phyloP scores from a whole-genome alignment of 2,888 invertebrate genomes.

The Tinea semifulvella region DNA sequence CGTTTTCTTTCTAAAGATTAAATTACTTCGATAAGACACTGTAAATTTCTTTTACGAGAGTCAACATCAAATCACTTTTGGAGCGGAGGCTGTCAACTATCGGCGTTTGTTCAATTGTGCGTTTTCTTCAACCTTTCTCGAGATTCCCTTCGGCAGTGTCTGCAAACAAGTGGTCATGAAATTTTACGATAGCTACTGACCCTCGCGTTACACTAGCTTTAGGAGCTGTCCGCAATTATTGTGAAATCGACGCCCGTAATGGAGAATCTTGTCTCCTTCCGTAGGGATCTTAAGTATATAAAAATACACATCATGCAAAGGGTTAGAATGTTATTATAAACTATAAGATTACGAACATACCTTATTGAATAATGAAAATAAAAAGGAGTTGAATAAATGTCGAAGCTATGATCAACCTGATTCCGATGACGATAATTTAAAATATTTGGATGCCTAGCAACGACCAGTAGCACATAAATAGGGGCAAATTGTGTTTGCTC shows the following conservation, averaged over 20 bases:
- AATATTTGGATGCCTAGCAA: slow-evolving; percentile 28
- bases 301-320: background rate
- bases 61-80: slow-evolving; percentile 28
- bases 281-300: slow-evolving; percentile 1
- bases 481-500: slow-evolving; percentile 55
- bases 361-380: too few relatives aligned
- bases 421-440: slow-evolving; percentile 27
- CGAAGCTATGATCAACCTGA: too few relatives aligned
- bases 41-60: slow-evolving; percentile 29
- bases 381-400: too few relatives aligned
- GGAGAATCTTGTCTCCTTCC: slow-evolving; percentile 25
- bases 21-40: slow-evolving; percentile 25
- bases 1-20: slow-evolving; percentile 24
- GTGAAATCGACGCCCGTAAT: slow-evolving; percentile 39
- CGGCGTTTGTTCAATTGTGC: slow-evolving; percentile 26
- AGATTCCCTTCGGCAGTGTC: slow-evolving; percentile 32
- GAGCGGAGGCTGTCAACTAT: slow-evolving; percentile 17
- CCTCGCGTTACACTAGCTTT: slow-evolving; percentile 40
- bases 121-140: slow-evolving; percentile 20
- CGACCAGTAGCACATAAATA: slow-evolving; percentile 39
- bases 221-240: slow-evolving; percentile 44
- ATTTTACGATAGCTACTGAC: slow-evolving; percentile 50
- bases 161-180: slow-evolving; percentile 40
- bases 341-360: background rate
- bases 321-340: background rate